These are phyloP conservation scores for Heliconius sara DNA, from an alignment of 2,888 invertebrate species.

Conservation along the genomic window DNA sequence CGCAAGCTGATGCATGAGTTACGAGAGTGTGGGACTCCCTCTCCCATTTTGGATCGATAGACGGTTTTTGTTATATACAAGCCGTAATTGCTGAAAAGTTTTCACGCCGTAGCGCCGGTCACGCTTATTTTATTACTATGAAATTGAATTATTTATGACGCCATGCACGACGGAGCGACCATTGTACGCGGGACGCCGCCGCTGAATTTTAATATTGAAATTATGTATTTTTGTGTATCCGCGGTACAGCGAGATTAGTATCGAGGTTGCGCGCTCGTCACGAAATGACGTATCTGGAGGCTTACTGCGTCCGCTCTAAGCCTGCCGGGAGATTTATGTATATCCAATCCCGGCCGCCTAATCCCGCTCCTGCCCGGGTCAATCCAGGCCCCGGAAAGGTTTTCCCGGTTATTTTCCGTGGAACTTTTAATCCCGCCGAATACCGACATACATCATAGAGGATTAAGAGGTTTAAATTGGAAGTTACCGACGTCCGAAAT, in stretches of 20 bases:
- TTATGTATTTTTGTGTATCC: slow-evolving; percentile 64
- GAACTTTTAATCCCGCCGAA: slow-evolving; percentile 84
- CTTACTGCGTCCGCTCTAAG: slow-evolving; percentile 81
- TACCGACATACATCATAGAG: slow-evolving; percentile 84
- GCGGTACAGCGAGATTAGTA: slow-evolving; percentile 68
- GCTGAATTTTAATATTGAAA: slow-evolving; percentile 82
- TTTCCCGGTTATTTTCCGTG: slow-evolving; percentile 84
- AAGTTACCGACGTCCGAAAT: slow-evolving; percentile 85
- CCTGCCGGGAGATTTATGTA: slow-evolving; percentile 81
- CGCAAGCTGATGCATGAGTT: slow-evolving; percentile 81
- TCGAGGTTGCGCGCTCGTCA: slow-evolving; percentile 66
- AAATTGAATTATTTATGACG: slow-evolving; percentile 84
- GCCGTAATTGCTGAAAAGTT: slow-evolving; percentile 84
- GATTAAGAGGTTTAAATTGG: slow-evolving; percentile 85
- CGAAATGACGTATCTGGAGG: slow-evolving; percentile 80
- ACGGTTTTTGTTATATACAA: slow-evolving; percentile 82
- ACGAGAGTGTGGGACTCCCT: slow-evolving; percentile 65
- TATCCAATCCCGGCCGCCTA: slow-evolving; percentile 83
- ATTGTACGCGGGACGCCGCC: slow-evolving; percentile 70
- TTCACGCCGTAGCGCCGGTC: slow-evolving; percentile 80
- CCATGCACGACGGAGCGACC: slow-evolving; percentile 70
- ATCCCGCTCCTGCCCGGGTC: slow-evolving; percentile 81
- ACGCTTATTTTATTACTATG: slow-evolving; percentile 84
- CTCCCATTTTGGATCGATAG: slow-evolving; percentile 68
- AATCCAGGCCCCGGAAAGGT: slow-evolving; percentile 83